Evolutionary conservation across 2,888 invertebrate species (phyloP).

Genomic region (Amiota minor): DNA sequence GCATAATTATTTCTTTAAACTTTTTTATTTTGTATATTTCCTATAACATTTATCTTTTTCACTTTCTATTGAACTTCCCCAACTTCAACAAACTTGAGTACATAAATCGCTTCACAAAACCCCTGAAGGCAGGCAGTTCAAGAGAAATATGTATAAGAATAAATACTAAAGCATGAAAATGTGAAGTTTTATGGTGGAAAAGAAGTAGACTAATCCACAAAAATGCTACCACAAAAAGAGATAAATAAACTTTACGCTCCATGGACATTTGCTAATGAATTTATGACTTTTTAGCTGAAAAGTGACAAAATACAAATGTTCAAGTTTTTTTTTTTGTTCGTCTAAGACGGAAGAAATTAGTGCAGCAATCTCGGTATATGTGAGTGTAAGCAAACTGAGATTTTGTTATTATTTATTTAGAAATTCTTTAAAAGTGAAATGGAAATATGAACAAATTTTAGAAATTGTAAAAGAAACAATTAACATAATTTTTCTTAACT

Average conservation of each 20-base stretch:
- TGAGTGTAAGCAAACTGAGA: background rate
- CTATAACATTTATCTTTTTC: background rate
- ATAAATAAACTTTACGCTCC: constrained; percentile 4
- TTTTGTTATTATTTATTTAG: too few species aligned
- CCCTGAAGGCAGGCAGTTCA: background rate
- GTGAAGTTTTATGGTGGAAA: background rate
- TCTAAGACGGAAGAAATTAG: background rate
- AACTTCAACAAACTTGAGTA: background rate
- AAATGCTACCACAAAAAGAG: constrained; percentile 8
- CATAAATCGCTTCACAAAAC: constrained; percentile 20
- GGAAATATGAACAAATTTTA: too few species aligned
- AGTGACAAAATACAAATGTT: constrained; percentile 39
- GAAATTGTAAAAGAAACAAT: too few species aligned
- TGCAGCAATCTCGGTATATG: background rate
- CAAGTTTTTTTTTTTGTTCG: background rate
- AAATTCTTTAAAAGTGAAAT: too few species aligned
- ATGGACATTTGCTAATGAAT: constrained; percentile 27
- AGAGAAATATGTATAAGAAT: constrained; percentile 14
- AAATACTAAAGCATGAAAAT: background rate
- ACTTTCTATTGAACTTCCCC: background rate
- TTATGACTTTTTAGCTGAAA: constrained; percentile 30
- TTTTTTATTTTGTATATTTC: background rate
- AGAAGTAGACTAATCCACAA: background rate
- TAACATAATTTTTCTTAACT: too few species aligned
- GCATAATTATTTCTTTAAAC: too few species aligned